These are phyloP conservation scores for Papilio dardanus DNA, from an alignment of 1,140 invertebrate genomes.

Conservation along the genomic window DNA sequence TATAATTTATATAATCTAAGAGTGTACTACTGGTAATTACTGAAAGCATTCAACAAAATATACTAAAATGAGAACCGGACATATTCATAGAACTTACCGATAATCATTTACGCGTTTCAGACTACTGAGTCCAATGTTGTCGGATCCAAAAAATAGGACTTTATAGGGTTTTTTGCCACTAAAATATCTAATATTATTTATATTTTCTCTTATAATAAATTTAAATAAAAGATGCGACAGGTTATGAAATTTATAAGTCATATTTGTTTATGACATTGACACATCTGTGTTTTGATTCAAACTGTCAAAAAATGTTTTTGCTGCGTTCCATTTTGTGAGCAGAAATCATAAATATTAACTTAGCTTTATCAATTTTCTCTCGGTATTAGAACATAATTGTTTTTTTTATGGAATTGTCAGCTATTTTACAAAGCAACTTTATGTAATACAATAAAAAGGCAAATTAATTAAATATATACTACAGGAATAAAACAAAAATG, in stretches of 20 bases:
- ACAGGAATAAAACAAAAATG: background rate
- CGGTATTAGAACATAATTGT: no score
- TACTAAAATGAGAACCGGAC: background rate
- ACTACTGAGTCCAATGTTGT: slow-evolving; percentile 68
- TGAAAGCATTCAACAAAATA: background rate
- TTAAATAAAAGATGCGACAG: slow-evolving; percentile 49
- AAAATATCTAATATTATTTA: slow-evolving; percentile 44
- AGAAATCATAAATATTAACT: background rate
- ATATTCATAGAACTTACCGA: slow-evolving; percentile 50
- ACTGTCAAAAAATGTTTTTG: background rate
- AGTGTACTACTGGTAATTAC: no score
- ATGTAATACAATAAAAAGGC: no score
- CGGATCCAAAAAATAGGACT: slow-evolving; percentile 75
- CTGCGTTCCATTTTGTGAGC: background rate
- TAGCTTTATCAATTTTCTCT: background rate
- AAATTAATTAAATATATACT: background rate
- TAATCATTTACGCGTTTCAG: slow-evolving; percentile 70
- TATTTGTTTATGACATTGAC: slow-evolving; percentile 45
- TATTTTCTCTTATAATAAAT: slow-evolving; percentile 53
- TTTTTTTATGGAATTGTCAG: no score
- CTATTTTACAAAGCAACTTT: no score
- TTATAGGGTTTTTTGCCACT: slow-evolving; percentile 55
- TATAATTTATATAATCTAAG: no score
- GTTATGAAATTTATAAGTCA: slow-evolving; percentile 60
- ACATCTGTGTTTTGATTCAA: slow-evolving; percentile 12